A percentile compares a stretch with the other conserved stretches of the same genome.
phyloP scores from a whole-genome alignment of 1,140 invertebrate genomes.

The Diorhabda elongata region DNA sequence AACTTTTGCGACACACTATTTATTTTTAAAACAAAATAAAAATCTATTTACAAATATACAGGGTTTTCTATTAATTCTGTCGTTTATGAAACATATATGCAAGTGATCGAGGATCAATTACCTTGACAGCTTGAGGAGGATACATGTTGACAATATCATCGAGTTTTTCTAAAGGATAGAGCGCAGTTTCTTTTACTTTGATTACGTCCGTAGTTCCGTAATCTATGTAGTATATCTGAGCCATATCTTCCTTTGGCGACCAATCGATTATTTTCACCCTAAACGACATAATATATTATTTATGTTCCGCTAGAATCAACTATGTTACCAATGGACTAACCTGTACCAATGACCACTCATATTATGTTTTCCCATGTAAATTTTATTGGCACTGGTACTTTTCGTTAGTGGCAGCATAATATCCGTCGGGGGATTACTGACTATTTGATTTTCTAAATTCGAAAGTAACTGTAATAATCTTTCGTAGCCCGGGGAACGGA shows the following conservation, averaged over 20 bases:
- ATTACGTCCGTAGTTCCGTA: conserved; percentile 46
- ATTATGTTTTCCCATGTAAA: conserved; percentile 47
- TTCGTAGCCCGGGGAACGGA: conserved; percentile 45
- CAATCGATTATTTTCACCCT: conserved; percentile 40
- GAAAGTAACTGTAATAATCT: conserved; percentile 41
- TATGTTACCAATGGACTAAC: not conserved
- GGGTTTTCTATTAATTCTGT: no score
- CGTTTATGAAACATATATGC: no score
- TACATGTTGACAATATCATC: conserved; percentile 43
- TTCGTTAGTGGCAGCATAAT: conserved; percentile 20
- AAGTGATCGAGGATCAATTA: conserved; percentile 33
- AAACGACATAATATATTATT: conserved; percentile 15
- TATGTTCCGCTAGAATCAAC: not conserved
- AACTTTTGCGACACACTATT: not conserved
- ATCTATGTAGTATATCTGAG: conserved; percentile 49
- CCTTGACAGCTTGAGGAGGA: conserved; percentile 51
- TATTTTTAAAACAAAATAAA: not conserved
- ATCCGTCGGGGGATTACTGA: conserved; percentile 22
- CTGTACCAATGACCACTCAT: conserved; percentile 41
- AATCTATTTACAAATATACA: not conserved
- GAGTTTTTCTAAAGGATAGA: conserved; percentile 45
- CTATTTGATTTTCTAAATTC: conserved; percentile 32
- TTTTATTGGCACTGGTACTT: conserved; percentile 27
- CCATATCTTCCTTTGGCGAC: conserved; percentile 31
- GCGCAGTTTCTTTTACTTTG: conserved; percentile 28